phyloP scores from a whole-genome alignment of 2,888 invertebrate species.

The Parnassius apollo region DNA sequence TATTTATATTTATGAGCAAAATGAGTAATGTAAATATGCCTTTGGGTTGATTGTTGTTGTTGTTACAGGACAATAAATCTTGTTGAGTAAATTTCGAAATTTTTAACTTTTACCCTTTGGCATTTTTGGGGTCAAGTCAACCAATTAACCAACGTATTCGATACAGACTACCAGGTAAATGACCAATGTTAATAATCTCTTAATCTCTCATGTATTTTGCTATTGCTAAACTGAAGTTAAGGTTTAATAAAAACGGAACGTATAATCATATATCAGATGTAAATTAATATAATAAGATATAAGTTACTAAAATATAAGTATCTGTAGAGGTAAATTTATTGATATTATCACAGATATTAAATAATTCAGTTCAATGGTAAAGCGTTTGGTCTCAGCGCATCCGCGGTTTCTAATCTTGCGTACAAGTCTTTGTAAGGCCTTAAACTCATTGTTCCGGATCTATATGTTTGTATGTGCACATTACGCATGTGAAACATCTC shows the following conservation, averaged over 20 bases:
- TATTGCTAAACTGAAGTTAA: slow-evolving; percentile 6
- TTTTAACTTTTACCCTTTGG: slow-evolving; percentile 25
- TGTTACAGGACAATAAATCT: slow-evolving; percentile 18
- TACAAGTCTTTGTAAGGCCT: too few relatives aligned
- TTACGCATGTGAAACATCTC: too few relatives aligned
- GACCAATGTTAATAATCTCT: slow-evolving; percentile 26
- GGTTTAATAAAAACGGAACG: not conserved
- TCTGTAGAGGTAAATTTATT: too few relatives aligned
- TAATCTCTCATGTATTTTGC: slow-evolving; percentile 14
- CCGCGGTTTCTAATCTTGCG: too few relatives aligned
- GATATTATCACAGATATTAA: too few relatives aligned
- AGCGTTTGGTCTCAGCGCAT: too few relatives aligned
- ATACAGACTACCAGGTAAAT: slow-evolving; percentile 25
- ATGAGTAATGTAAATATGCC: not conserved
- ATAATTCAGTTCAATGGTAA: too few relatives aligned
- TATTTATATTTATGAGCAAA: slow-evolving; percentile 1
- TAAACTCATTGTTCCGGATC: too few relatives aligned
- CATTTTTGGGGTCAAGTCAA: slow-evolving; percentile 24
- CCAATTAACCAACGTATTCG: slow-evolving; percentile 25
- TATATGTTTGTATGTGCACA: too few relatives aligned
- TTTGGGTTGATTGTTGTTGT: slow-evolving; percentile 2
- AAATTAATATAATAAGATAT: too few relatives aligned
- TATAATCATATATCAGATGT: too few relatives aligned
- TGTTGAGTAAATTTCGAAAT: slow-evolving; percentile 26
- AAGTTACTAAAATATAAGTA: too few relatives aligned